Evolutionary conservation across 1,140 invertebrate genomes (phyloP), one percentile per base, ranked within the genome.

Genomic region (Achroia grisella): DNA sequence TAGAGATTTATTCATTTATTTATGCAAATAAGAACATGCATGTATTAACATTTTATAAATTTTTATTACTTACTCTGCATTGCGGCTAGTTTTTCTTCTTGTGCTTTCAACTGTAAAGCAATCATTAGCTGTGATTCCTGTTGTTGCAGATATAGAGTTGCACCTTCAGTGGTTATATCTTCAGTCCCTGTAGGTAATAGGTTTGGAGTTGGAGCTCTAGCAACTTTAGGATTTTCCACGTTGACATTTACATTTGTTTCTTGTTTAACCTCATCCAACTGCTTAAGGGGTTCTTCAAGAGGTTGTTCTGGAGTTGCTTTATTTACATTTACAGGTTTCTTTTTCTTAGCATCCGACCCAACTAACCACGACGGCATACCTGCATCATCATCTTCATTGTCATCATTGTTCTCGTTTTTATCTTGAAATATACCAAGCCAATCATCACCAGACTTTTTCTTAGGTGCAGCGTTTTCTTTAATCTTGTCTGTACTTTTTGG

Each of bases 51-150:
- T n/a, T n/a, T n/a, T n/a, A n/a, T n/a, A n/a, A n/a, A n/a, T n/a
- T n/a, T n/a, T n/a, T n/a, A n/a, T 23, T 23, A 42, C 62, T 74
- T 63, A 87, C 86, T 55, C 41, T 83, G 81, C 64, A 87, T 71
- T 3, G 78, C 71, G 31, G 75, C 79, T 11, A 87, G 61, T 57
- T 80, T 85, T 56, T 87, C 86, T 56, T 87, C 86, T 44, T 87
- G 86, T 1, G 83, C 82, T 57, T 86, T 86, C 13, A 87, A 55
- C 45, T 87, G 86, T 39, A 87, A 40, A 9, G 86, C 86, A 17
- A 87, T 69, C 81, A 86, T 77, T 33, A 87, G 45, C 40, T 87
- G 84, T 1, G 86, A 78, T 44, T 87, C 83, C 39, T 87, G 83
- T 53, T 87, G 82, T 33, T 86, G 80, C 39, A 87, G 62, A 50